Percentiles rank a stretch among this genome's conserved stretches.
These are phyloP conservation scores for Piezodorus guildinii DNA, from an alignment of 1,140 invertebrate genomes.

Conservation along the genomic window DNA sequence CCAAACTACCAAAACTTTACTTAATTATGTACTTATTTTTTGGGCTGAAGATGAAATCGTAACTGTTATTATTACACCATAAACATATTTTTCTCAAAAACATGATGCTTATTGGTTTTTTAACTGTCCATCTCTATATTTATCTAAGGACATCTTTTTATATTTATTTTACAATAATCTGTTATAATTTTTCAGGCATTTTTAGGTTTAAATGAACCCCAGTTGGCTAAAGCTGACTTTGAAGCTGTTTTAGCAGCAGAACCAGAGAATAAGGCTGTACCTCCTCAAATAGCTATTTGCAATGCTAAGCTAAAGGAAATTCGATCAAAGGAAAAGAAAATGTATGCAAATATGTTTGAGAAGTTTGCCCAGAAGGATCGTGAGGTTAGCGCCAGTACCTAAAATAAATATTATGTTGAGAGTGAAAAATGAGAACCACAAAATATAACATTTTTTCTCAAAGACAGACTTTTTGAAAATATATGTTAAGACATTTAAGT, in stretches of 20 bases:
- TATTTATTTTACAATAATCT: background rate
- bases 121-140: too few species aligned
- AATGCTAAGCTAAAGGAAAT: constrained; percentile 62
- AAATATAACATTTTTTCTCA: too few species aligned
- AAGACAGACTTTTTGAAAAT: too few species aligned
- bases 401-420: background rate
- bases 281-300: constrained; percentile 61
- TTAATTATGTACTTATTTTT: too few species aligned
- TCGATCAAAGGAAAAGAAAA: constrained; percentile 69
- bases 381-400: constrained; percentile 2
- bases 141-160: too few species aligned
- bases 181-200: constrained; percentile 43
- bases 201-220: constrained; percentile 60
- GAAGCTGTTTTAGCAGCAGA: constrained; percentile 57
- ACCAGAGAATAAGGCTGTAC: constrained; percentile 71
- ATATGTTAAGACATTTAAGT: too few species aligned
- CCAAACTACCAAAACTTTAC: too few species aligned
- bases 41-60: too few species aligned
- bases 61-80: too few species aligned
- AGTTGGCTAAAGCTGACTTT: constrained; percentile 70
- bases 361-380: constrained; percentile 66
- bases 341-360: constrained; percentile 92
- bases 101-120: too few species aligned
- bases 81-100: too few species aligned
- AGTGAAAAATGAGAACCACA: too few species aligned